A percentile compares a stretch with the other conserved stretches of the same genome.
Evolutionary conservation across 2,888 invertebrate genomes (phyloP).

Genomic region (Athalia cordata): DNA sequence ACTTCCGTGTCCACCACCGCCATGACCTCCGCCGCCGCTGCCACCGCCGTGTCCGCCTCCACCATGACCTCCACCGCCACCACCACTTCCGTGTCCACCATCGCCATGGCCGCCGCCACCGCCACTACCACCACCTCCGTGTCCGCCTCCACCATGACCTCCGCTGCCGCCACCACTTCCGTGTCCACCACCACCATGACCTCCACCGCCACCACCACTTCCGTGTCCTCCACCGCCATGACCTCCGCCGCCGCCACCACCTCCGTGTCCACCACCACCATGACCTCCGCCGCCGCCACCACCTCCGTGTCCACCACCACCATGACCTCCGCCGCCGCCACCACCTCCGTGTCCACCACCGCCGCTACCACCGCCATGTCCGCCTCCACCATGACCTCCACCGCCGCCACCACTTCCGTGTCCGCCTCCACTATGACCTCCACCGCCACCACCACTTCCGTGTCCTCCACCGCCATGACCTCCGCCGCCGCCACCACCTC

Average conservation of each 20-base stretch:
- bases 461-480: conserved; percentile 46
- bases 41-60: background rate
- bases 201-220: conserved; percentile 39
- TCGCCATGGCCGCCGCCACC: conserved; percentile 47
- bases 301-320: background rate
- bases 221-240: conserved; percentile 34
- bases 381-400: conserved; percentile 16
- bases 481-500: conserved; percentile 57
- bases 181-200: background rate
- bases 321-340: background rate
- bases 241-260: conserved; percentile 17
- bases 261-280: conserved; percentile 21
- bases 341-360: background rate
- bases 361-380: background rate
- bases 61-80: background rate
- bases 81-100: background rate
- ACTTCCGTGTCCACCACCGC: background rate
- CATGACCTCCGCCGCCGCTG: background rate
- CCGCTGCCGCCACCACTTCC: conserved; percentile 45
- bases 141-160: conserved; percentile 40
- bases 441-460: conserved; percentile 44
- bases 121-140: conserved; percentile 20
- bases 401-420: conserved; percentile 18
- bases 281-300: conserved; percentile 18
- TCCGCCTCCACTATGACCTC: conserved; percentile 44